Evolutionary conservation across 2,797 vertebrate species (phyloP).

Genomic region (Oreochromis mossambicus): DNA sequence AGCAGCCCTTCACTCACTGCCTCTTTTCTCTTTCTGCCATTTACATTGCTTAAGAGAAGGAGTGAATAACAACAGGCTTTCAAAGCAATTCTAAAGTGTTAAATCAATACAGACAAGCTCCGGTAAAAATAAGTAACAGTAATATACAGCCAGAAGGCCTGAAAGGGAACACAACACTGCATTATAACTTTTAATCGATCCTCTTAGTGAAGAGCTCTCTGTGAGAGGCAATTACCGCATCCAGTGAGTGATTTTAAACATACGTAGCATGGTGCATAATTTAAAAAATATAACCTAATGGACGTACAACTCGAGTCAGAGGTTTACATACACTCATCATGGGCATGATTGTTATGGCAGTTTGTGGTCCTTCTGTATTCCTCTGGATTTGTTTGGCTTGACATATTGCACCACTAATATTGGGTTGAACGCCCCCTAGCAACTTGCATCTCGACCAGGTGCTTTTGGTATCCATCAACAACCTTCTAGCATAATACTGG

Average conservation of each 20-base stretch:
- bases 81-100: constrained; percentile 18
- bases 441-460: neutral
- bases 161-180: neutral
- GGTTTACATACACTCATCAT: neutral
- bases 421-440: neutral
- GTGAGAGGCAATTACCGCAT: neutral
- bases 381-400: neutral
- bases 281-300: neutral
- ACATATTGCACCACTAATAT: neutral
- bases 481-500: neutral
- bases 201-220: neutral
- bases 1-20: neutral
- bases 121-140: constrained; percentile 28
- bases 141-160: constrained; percentile 28
- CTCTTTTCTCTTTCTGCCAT: constrained; percentile 3
- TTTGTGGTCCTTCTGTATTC: neutral
- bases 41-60: constrained; percentile 19
- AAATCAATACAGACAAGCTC: constrained; percentile 44
- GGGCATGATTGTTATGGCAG: neutral
- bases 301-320: neutral
- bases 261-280: neutral
- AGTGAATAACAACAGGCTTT: constrained; percentile 29
- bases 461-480: neutral
- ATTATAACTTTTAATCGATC: constrained; percentile 7
- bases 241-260: constrained; percentile 7